phyloP scores from a whole-genome alignment of 2,888 invertebrate species.

The Caenorhabditis panamensis region DNA sequence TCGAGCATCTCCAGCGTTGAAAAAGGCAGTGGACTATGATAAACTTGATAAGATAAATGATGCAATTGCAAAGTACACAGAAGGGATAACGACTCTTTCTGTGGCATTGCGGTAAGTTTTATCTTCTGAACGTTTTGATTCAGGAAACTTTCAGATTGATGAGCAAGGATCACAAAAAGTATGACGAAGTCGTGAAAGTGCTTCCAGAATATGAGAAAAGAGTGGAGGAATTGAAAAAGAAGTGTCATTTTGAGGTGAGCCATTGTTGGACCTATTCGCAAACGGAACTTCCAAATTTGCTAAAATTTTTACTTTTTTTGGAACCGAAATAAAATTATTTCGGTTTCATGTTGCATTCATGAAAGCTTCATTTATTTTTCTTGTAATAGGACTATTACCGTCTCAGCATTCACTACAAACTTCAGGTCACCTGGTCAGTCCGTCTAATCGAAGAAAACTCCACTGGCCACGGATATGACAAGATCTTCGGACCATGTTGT shows the following conservation, averaged over 20 bases:
- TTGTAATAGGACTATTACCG: too few species aligned
- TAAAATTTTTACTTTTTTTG: too few species aligned
- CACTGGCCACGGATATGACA: neutral
- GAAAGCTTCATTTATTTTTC: too few species aligned
- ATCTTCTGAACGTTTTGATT: neutral
- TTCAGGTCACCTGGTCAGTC: neutral
- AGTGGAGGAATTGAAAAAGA: neutral
- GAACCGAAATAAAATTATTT: too few species aligned
- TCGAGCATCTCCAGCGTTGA: neutral
- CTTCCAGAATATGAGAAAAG: neutral
- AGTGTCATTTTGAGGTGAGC: neutral
- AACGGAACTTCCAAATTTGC: too few species aligned
- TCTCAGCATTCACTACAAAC: too few species aligned
- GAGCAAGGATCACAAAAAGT: neutral
- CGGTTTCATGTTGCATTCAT: too few species aligned
- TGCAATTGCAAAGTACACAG: neutral
- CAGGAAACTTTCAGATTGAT: neutral
- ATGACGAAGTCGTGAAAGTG: neutral
- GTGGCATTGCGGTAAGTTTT: neutral
- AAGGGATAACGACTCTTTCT: neutral
- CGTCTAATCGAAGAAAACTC: neutral
- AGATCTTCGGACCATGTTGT: neutral
- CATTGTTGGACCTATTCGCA: too few species aligned
- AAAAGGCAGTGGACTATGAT: conserved; percentile 2
- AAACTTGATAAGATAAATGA: neutral